phyloP scores from a whole-genome alignment of 2,797 vertebrate species.

The Pseudocheirus occidentalis region DNA sequence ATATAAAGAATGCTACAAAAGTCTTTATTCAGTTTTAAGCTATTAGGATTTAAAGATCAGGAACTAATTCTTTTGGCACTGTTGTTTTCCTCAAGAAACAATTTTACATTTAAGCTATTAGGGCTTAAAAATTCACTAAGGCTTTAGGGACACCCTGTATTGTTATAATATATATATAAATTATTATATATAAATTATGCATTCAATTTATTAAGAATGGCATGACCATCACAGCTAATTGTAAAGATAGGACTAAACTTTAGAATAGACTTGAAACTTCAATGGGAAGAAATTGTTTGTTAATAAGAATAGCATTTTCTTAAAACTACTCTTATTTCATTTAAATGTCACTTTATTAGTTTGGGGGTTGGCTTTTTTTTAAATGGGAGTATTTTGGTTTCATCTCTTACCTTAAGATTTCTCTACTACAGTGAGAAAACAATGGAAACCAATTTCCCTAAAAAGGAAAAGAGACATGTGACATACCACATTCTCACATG shows the following conservation, averaged over 20 bases:
- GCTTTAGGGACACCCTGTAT: neutral
- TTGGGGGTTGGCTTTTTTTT: constrained; percentile 2
- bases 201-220: neutral
- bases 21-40: neutral
- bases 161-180: neutral
- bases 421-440: constrained; percentile 56
- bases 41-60: neutral
- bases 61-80: neutral
- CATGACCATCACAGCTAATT: neutral
- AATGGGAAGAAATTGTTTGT: constrained; percentile 28
- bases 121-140: neutral
- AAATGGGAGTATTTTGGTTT: constrained; percentile 51
- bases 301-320: neutral
- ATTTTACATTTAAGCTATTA: neutral
- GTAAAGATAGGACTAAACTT: constrained; percentile 33
- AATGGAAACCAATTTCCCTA: constrained; percentile 62
- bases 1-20: neutral
- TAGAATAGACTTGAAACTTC: constrained; percentile 40
- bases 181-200: neutral
- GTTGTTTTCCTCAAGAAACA: neutral
- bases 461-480: constrained; percentile 46
- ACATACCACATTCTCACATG: constrained; percentile 73
- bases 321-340: constrained; percentile 24
- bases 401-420: constrained; percentile 56
- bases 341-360: neutral